Evolutionary conservation across 1,140 invertebrate species (phyloP), one percentile per base, ranked within the genome.

Genomic region (Temnothorax nylanderi): DNA sequence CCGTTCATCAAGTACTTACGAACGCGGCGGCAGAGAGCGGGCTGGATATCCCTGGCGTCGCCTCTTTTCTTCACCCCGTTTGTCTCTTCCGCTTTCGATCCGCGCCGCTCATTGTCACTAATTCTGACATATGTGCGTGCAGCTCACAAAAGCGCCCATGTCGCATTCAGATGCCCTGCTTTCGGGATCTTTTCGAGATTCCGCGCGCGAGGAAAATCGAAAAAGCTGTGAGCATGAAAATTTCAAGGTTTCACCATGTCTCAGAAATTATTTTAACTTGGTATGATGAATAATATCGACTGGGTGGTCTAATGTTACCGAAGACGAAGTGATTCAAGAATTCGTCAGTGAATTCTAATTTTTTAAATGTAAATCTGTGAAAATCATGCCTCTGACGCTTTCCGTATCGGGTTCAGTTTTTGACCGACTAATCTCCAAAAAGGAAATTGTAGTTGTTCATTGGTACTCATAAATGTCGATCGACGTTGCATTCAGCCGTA

Each of bases 41-140:
- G 16, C 58, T 69, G 81, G 51, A 80, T 87, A 71, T 51, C 85
- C 54, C 69, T 41, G 51, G 64, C 26, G 60, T 64, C 64, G 58
- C 26, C 18, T 26, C 18, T 72, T 82, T 72, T 82, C 65, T 82
- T 71, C 34, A 44, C 34, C 64, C 26, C 60, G 67, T 86, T 78
- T 76, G 65, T 69, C 85, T 90, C 81, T 82, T 60, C 62, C 16
- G 58, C 41, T 77, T 89, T 78, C 76, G 76, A 85, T 56, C 77
- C 64, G 78, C 10, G 76, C 65, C 69, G 86, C 76, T 88, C 85
- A 86, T 88, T 86, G 88, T 91, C 87, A 90, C 86, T 67, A 92
- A 92, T 90, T 92, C 91, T 90, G 91, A 92, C 90, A 91, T 91
- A 91, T 92, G 90, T 85, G 81, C 85, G 54, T 32, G 69, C 34